Percentiles rank a stretch among this genome's conserved stretches.
Evolutionary conservation across 2,888 invertebrate species (phyloP).

Genomic region (Polydrusus tereticollis): DNA sequence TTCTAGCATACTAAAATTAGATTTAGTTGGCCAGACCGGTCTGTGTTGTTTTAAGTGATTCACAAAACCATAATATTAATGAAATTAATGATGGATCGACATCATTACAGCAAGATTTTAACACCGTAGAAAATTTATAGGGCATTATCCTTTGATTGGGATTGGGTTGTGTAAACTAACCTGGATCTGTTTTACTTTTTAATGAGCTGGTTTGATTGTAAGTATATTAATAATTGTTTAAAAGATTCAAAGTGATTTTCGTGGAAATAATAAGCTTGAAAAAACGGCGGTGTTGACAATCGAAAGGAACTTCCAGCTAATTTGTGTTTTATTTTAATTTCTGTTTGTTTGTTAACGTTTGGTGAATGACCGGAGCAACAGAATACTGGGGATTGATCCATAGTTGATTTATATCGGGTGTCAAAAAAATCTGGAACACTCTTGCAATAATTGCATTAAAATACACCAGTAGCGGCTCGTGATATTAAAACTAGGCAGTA

Average conservation of each 20-base stretch:
- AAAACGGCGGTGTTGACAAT: background rate
- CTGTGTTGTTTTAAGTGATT: slow-evolving; percentile 24
- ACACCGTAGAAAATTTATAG: slow-evolving; percentile 13
- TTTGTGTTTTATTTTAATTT: too few species aligned
- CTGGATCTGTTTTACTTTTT: slow-evolving; percentile 1
- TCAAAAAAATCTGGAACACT: too few species aligned
- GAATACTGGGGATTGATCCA: too few species aligned
- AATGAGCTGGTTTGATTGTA: background rate
- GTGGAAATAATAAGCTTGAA: background rate
- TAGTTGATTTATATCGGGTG: too few species aligned
- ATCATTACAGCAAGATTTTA: slow-evolving; percentile 14
- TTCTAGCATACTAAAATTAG: slow-evolving; percentile 11
- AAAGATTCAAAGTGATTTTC: background rate
- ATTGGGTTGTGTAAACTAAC: slow-evolving; percentile 14
- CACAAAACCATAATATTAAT: slow-evolving; percentile 4
- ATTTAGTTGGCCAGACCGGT: slow-evolving; percentile 19
- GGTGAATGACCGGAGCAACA: too few species aligned
- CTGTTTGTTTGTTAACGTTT: too few species aligned
- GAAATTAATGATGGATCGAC: slow-evolving; percentile 17
- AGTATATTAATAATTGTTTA: slow-evolving; percentile 2
- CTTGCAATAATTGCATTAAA: too few species aligned
- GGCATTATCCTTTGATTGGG: slow-evolving; percentile 12
- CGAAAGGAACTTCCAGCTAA: too few species aligned
- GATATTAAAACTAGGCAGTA: too few species aligned
- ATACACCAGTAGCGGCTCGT: too few species aligned